Base-by-base conservation (phyloP, 2,113 vertebrate species). In the Stegastes partitus region DNA sequence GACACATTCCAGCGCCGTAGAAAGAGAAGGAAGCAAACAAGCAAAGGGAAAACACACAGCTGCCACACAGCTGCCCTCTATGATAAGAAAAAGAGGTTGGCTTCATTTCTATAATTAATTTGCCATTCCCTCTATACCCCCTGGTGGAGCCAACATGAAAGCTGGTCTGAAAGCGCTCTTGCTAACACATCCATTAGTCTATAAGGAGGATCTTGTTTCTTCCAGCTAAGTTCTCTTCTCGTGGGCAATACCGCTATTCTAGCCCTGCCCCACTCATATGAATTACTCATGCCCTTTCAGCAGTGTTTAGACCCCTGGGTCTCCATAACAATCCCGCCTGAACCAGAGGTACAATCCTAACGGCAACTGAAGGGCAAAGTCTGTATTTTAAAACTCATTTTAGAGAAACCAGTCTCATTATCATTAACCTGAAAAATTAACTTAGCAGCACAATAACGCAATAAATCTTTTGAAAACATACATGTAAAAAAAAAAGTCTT, bases 101-200 rank as follows among this genome's bases (percentile, higher is more conserved):
- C 82, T 93, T 88, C 81, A 92, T 90, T 92, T 90, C 85, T 92
- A 82, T 93, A 93, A 94, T 93, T 91, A 92, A 93, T 93, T 93
- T 93, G 90, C 81, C 89, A 82, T 91, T 89, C 85, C 78, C 79
- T 90, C 85, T 88, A 64, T 88, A 90, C 86, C 93, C 93, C 87
- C 89, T 88, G 88, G 93, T 93, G 76, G 86, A 91, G 90, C 91
- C 90, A 92, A 93, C 92, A 93, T 93, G 89, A 94, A 94, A 92
- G 93, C 90, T 88, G 86, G 87, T 93, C 91, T 91, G 85, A 93
- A 93, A 93, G 89, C 73, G 68, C 73, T 71, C 82, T 90, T 81
- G 77, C 90, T 91, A 91, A 91, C 88, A 75, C 83, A 88, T 84
- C 90, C 87, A 92, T 92, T 93, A 92, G 92, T 92, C 90, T 93